phyloP scores from a whole-genome alignment of 2,113 vertebrate species.

The Merops nubicus region DNA sequence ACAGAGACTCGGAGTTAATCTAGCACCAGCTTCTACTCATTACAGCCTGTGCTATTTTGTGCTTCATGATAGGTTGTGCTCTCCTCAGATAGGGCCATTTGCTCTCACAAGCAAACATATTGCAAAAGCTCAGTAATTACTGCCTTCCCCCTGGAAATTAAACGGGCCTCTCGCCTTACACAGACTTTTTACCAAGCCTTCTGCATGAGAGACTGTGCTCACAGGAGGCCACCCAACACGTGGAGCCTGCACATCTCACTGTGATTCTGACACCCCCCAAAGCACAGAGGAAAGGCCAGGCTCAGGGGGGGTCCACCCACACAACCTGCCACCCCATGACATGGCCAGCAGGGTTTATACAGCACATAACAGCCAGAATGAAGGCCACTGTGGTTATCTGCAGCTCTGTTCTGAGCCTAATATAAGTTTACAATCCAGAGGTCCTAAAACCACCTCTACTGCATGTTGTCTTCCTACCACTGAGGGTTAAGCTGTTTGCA shows the following conservation, averaged over 20 bases:
- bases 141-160: neutral
- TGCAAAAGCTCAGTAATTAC: neutral
- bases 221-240: neutral
- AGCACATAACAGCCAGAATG: rapidly evolving
- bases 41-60: neutral
- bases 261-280: too few species aligned
- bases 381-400: neutral
- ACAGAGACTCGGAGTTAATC: neutral
- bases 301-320: neutral
- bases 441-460: neutral
- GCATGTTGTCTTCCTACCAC: too few species aligned
- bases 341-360: rapidly evolving
- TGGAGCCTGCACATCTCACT: too few species aligned
- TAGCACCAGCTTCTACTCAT: neutral
- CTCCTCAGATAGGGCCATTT: neutral
- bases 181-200: neutral
- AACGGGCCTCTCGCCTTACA: neutral
- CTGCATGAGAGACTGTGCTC: neutral
- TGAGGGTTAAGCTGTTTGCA: neutral
- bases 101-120: neutral
- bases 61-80: neutral
- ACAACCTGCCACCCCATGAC: rapidly evolving
- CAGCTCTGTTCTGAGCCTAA: neutral
- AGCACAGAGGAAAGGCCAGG: neutral
- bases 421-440: neutral